Percentiles rank a stretch among this genome's conserved stretches.
These are phyloP conservation scores for Poeciliopsis infans DNA, from an alignment of 2,797 vertebrate genomes.

Conservation along the genomic window DNA sequence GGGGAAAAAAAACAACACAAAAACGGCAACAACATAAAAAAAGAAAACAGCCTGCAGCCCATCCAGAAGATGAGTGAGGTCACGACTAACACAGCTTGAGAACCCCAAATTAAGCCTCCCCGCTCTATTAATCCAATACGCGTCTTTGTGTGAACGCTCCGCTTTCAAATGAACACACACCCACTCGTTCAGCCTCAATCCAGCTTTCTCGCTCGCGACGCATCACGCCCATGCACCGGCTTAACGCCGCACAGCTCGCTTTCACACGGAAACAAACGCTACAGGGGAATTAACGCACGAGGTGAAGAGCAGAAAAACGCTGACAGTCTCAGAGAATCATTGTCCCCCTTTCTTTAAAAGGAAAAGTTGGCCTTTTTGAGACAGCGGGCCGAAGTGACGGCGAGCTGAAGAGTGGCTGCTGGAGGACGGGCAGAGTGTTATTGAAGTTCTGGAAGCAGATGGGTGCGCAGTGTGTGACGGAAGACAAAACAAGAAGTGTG, in stretches of 20 bases:
- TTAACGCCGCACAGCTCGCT: slow-evolving; percentile 30
- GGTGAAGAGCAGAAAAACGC: slow-evolving; percentile 20
- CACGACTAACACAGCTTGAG: slow-evolving; percentile 55
- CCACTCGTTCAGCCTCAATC: slow-evolving; percentile 52
- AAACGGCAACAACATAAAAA: background rate
- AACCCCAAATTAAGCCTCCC: slow-evolving; percentile 55
- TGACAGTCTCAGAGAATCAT: slow-evolving; percentile 18
- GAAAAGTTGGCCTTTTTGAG: no score
- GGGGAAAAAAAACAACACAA: background rate
- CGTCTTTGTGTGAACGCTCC: slow-evolving; percentile 51
- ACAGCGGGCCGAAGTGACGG: slow-evolving; percentile 30
- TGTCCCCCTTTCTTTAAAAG: background rate
- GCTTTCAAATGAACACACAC: slow-evolving; percentile 54
- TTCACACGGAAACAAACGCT: slow-evolving; percentile 31
- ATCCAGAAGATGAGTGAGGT: slow-evolving; percentile 60
- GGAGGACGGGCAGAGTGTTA: slow-evolving; percentile 40
- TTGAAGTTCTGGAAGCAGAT: slow-evolving; percentile 72
- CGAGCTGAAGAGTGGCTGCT: slow-evolving; percentile 38
- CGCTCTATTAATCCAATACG: slow-evolving; percentile 65
- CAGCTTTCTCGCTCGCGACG: slow-evolving; percentile 28
- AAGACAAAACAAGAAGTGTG: slow-evolving; percentile 38
- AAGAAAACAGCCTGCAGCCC: slow-evolving; percentile 44
- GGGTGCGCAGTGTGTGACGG: slow-evolving; percentile 72
- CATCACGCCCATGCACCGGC: slow-evolving; percentile 46
- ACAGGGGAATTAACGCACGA: slow-evolving; percentile 24